Evolutionary conservation across 2,113 vertebrate genomes (phyloP).

Genomic region (Sminthopsis crassicaudata): DNA sequence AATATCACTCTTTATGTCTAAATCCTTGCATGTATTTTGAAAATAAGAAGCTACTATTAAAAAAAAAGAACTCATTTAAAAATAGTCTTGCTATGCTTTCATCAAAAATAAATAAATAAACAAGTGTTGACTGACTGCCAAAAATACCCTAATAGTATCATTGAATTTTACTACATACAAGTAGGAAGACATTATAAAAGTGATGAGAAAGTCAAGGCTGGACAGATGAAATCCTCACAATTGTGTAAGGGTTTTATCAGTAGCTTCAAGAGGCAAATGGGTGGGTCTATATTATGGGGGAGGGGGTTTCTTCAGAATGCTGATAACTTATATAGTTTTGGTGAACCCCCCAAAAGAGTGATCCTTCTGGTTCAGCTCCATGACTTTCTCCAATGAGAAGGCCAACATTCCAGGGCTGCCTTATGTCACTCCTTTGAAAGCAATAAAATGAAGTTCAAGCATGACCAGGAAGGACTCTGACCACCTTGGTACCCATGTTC

Average conservation of each 20-base stretch:
- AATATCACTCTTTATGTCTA: no score
- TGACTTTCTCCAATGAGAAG: slow-evolving; percentile 94
- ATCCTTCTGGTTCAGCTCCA: slow-evolving; percentile 95
- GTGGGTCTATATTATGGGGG: slow-evolving; percentile 90
- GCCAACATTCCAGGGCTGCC: slow-evolving; percentile 93
- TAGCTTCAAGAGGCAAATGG: slow-evolving; percentile 96
- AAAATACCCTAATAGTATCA: background rate
- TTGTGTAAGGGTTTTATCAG: slow-evolving; percentile 97
- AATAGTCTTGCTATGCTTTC: no score
- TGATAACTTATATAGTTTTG: slow-evolving; percentile 92
- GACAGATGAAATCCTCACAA: slow-evolving; percentile 91
- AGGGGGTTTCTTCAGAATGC: slow-evolving; percentile 89
- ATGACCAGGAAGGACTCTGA: slow-evolving; percentile 94
- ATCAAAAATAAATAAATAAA: no score
- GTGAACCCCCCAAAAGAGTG: slow-evolving; percentile 91
- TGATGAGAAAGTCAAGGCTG: slow-evolving; percentile 77
- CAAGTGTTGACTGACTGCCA: background rate
- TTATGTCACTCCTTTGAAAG: slow-evolving; percentile 95
- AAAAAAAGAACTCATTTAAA: no score
- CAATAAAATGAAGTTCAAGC: slow-evolving; percentile 94
- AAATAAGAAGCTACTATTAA: no score
- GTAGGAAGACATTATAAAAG: background rate
- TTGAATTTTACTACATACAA: background rate
- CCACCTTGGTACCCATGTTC: slow-evolving; percentile 92
- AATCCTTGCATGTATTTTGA: no score